phyloP scores from a whole-genome alignment of 2,113 vertebrate species.

The Phycodurus eques region DNA sequence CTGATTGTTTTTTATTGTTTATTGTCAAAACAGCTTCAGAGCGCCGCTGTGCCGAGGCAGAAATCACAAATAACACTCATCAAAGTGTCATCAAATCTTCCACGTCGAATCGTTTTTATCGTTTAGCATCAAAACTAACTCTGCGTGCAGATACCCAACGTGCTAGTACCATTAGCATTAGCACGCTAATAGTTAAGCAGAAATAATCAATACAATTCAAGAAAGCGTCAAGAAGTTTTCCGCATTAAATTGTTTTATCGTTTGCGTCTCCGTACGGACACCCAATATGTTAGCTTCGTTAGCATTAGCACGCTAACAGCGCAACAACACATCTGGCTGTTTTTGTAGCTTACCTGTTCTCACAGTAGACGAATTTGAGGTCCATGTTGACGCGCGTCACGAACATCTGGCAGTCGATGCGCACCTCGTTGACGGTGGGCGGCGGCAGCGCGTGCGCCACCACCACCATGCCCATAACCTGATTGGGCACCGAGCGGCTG shows the following conservation, averaged over 20 bases:
- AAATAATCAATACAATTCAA: too few species aligned
- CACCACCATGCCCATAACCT: slow-evolving; percentile 97
- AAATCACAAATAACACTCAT: too few species aligned
- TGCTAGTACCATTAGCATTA: not conserved
- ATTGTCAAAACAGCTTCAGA: too few species aligned
- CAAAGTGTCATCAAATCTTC: too few species aligned
- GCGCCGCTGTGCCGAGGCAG: too few species aligned
- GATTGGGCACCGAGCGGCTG: slow-evolving; percentile 86
- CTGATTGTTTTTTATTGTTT: too few species aligned
- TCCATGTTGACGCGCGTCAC: slow-evolving; percentile 99
- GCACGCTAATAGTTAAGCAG: not conserved
- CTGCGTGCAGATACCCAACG: too few species aligned
- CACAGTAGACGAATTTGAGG: slow-evolving; percentile 99
- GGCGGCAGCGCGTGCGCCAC: slow-evolving; percentile 95
- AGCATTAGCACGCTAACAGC: not conserved
- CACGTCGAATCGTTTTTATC: too few species aligned
- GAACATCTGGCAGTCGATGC: slow-evolving; percentile 99
- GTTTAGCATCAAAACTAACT: too few species aligned
- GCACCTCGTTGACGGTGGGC: slow-evolving; percentile 98
- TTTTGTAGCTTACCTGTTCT: slow-evolving; percentile 83
- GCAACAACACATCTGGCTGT: not conserved
- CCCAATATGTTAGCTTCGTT: not conserved
- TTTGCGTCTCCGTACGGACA: not conserved
- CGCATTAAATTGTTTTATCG: not conserved
- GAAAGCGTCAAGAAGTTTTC: too few species aligned